Evolutionary conservation across 1,140 invertebrate genomes (phyloP), one percentile per base, ranked within the genome.

Genomic region (Hyphantria cunea): DNA sequence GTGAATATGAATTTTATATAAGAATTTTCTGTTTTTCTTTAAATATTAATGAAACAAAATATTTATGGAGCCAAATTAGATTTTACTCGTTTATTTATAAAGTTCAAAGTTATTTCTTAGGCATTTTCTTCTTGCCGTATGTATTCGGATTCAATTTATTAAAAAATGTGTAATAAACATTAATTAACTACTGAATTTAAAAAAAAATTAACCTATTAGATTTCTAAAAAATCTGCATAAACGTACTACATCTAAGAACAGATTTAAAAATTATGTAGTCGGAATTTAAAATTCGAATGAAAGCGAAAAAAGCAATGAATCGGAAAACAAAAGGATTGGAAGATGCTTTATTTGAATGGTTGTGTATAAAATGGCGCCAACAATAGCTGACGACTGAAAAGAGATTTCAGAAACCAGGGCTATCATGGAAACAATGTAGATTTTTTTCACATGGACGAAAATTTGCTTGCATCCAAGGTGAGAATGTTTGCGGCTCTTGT

Each of bases 1-100:
- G 33, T 58, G 48, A 58, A 58, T 58, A 58, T 58, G 55, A 58
- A 58, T 58, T 58, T 58, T 58, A 58, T 48, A 58, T 58, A 34
- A 42, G 17, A n/a, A n/a, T n/a, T n/a, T n/a, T n/a, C n/a, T 25
- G 5, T 25, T 25, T 25, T 25, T 25, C 5, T 25, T 25, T 1
- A 25, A 1, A 25, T 5, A 5, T 5, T 25, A 25, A 25, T 25
- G 17, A 25, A 25, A 25, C 17, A 5, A 25, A 25, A 25, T 25
- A 58, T 48, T 48, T 58, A 14, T 11, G 13, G 33, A 31, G 25
- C 45, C 25, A 48, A 49, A 44, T 44, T 25, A 25, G 17, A 5
- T 5, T 25, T 25, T 3, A 25, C 17, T 5, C 1, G 1, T 25
- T 5, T 25, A 5, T 25, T 25, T 25, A 25, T 3, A 25, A 5